phyloP scores from a whole-genome alignment of 2,113 vertebrate genomes.

The Quiscalus mexicanus region DNA sequence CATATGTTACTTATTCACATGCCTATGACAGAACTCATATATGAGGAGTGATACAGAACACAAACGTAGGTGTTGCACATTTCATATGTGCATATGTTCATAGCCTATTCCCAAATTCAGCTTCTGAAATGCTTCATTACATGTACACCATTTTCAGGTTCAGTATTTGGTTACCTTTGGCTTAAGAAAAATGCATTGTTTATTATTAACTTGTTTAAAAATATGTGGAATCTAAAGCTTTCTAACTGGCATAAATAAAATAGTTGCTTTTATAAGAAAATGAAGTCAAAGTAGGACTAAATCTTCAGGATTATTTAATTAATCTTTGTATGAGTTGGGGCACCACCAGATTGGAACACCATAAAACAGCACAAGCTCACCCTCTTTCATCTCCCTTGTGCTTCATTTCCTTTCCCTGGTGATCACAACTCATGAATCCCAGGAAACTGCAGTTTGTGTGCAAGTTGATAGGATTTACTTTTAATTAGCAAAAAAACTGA shows the following conservation, averaged over 20 bases:
- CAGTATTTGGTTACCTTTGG: not conserved
- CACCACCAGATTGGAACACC: not conserved
- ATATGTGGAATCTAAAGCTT: not conserved
- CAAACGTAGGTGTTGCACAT: slow-evolving; percentile 63
- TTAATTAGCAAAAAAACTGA: slow-evolving; percentile 17
- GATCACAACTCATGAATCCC: not conserved
- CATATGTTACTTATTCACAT: slow-evolving; percentile 64
- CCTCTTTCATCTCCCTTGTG: not conserved
- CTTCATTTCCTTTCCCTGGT: not conserved
- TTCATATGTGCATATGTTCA: slow-evolving; percentile 47
- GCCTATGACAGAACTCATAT: slow-evolving; percentile 52
- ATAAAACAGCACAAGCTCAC: not conserved
- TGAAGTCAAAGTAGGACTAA: not conserved
- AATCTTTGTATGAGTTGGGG: not conserved
- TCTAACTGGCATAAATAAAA: not conserved
- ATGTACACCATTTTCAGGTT: slow-evolving; percentile 5
- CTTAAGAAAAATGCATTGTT: not conserved
- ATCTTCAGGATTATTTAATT: not conserved
- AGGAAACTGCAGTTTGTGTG: not conserved
- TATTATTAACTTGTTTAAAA: not conserved
- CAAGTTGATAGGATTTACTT: not conserved
- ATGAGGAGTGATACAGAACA: slow-evolving; percentile 47
- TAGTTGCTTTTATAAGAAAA: not conserved
- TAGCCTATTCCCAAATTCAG: not conserved
- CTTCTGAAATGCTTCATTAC: slow-evolving; percentile 18